A percentile compares a stretch with the other conserved stretches of the same genome.
Conservation (phyloP, 2,888 invertebrate species). For the Erpobdella octoculata region DNA sequence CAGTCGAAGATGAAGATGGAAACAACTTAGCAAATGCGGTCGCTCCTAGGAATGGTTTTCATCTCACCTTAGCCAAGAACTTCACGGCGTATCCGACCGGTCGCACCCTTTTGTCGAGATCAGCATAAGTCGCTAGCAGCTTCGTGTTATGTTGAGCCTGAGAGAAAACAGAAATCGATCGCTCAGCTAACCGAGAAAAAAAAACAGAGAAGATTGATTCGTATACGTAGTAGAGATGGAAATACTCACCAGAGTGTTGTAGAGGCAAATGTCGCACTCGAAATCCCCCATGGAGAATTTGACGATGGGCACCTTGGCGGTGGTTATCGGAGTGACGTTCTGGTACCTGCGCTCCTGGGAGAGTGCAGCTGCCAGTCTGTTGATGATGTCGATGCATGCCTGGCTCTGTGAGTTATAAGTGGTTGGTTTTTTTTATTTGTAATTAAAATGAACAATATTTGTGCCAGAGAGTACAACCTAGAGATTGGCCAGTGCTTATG, state of each 20-base stretch:
- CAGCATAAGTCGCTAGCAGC: constrained; percentile 55
- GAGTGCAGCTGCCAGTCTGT: constrained; percentile 50
- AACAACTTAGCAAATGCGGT: no score
- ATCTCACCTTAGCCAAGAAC: constrained; percentile 56
- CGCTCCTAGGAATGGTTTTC: no score
- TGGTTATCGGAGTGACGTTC: constrained; percentile 55
- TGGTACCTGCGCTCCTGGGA: constrained; percentile 46
- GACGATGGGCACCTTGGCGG: constrained; percentile 61
- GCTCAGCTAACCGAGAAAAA: not conserved
- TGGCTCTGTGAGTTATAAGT: no score
- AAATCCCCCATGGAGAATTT: constrained; percentile 55
- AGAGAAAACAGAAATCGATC: not conserved
- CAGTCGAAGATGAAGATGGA: no score
- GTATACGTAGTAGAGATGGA: no score
- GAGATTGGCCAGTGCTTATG: no score
- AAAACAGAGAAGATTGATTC: not conserved
- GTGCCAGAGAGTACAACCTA: no score
- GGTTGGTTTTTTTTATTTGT: no score
- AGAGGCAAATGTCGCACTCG: constrained; percentile 60
- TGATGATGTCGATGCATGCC: constrained; percentile 42
- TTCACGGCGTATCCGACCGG: constrained; percentile 57
- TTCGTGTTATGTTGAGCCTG: constrained; percentile 57
- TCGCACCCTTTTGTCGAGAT: constrained; percentile 55
- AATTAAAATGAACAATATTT: no score
- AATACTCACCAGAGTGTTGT: constrained; percentile 55